phyloP scores from a whole-genome alignment of 1,140 invertebrate species.

The Drosophila elegans region DNA sequence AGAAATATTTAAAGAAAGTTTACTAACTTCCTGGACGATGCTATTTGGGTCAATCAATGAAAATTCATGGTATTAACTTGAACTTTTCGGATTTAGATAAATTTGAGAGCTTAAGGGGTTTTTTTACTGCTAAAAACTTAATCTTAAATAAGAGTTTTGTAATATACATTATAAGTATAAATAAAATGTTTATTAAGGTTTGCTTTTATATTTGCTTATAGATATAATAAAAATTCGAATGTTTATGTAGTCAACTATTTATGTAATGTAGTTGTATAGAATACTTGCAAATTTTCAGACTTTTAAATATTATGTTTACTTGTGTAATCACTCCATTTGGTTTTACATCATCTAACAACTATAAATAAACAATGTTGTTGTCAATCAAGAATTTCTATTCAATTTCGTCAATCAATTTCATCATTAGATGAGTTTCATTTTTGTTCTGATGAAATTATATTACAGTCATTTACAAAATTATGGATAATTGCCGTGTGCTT shows the following conservation, averaged over 20 bases:
- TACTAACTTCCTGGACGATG: constrained; percentile 22
- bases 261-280: no score
- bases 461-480: constrained; percentile 34
- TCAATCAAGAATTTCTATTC: constrained; percentile 15
- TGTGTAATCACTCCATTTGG: not conserved
- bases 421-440: constrained; percentile 35
- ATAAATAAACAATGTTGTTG: not conserved
- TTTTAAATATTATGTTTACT: no score
- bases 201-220: no score
- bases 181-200: no score
- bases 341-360: not conserved
- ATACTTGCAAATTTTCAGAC: no score
- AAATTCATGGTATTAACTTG: not conserved
- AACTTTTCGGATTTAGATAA: not conserved
- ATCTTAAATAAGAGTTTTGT: no score
- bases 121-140: no score
- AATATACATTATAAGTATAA: no score
- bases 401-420: constrained; percentile 21
- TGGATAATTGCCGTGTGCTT: constrained; percentile 34
- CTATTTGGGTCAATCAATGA: constrained; percentile 26
- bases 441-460: constrained; percentile 8
- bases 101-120: not conserved
- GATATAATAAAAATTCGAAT: no score
- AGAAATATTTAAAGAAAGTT: constrained; percentile 69
- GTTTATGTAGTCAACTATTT: no score